A percentile compares a stretch with the other conserved stretches of the same genome.
Evolutionary conservation across 2,797 vertebrate genomes (phyloP).

Genomic region (Rousettus madagascariensis): DNA sequence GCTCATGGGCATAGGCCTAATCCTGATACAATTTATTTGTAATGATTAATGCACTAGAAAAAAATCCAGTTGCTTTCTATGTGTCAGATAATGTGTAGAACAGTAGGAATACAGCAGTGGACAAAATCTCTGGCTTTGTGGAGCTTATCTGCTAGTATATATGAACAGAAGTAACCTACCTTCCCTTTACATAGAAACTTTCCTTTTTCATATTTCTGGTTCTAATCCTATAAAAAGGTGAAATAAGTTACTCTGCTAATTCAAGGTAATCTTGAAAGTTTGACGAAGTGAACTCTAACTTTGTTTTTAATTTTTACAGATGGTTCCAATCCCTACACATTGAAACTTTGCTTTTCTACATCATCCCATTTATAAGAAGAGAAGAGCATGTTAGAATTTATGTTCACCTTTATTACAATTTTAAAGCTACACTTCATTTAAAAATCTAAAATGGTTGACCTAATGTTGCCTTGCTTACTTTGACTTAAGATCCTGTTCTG

Average conservation of each 20-base stretch:
- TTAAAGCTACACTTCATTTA: constrained; percentile 80
- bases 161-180: neutral
- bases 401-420: constrained; percentile 80
- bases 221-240: neutral
- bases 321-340: constrained; percentile 94
- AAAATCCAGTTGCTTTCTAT: neutral
- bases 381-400: constrained; percentile 83
- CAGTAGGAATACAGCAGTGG: neutral
- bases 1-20: neutral
- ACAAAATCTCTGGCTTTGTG: neutral
- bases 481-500: constrained; percentile 84
- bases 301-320: constrained; percentile 83
- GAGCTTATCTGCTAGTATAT: neutral
- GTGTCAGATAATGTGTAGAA: neutral
- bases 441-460: constrained; percentile 83
- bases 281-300: constrained; percentile 34
- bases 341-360: constrained; percentile 98
- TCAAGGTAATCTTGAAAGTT: constrained; percentile 38
- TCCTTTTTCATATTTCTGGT: constrained; percentile 11
- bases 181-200: neutral
- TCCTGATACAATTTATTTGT: neutral
- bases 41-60: constrained; percentile 9
- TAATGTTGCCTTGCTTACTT: constrained; percentile 85
- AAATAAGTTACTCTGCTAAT: constrained; percentile 50
- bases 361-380: constrained; percentile 92